phyloP scores from a whole-genome alignment of 2,113 vertebrate genomes.

The Lichenostomus cassidix region DNA sequence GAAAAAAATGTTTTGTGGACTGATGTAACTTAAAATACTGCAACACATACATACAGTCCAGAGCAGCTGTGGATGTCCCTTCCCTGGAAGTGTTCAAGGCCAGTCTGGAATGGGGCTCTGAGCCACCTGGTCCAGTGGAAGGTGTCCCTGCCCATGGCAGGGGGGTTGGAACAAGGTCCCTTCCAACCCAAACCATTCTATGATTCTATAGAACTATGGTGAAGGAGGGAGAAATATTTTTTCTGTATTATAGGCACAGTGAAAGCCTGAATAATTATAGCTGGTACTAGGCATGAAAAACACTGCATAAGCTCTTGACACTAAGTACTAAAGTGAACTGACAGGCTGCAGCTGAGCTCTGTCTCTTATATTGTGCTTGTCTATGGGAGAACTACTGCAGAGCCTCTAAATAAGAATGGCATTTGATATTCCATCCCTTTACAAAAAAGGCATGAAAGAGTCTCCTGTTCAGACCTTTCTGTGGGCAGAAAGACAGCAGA shows the following conservation, averaged over 20 bases:
- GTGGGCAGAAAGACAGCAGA: neutral
- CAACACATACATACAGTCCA: too few relatives aligned
- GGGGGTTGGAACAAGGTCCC: neutral
- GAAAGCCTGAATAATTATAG: neutral
- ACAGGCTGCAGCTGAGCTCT: neutral
- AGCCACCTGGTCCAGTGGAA: neutral
- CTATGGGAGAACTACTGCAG: neutral
- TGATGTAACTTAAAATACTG: neutral
- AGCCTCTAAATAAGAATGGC: neutral
- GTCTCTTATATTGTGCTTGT: neutral
- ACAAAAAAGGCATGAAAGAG: neutral
- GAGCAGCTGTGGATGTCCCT: neutral
- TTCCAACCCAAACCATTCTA: neutral
- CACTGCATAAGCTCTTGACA: neutral
- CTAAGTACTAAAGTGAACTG: neutral
- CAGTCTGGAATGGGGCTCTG: neutral
- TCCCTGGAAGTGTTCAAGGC: neutral
- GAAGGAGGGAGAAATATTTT: neutral
- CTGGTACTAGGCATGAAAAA: neutral
- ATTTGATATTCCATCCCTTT: neutral
- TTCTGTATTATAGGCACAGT: neutral
- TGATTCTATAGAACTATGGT: neutral
- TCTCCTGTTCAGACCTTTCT: neutral
- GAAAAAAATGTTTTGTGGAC: neutral
- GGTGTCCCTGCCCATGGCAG: rapidly evolving